Percentiles rank a stretch among this genome's conserved stretches.
These are phyloP conservation scores for Xanthia icteritia DNA, from an alignment of 2,888 invertebrate genomes.

Conservation along the genomic window DNA sequence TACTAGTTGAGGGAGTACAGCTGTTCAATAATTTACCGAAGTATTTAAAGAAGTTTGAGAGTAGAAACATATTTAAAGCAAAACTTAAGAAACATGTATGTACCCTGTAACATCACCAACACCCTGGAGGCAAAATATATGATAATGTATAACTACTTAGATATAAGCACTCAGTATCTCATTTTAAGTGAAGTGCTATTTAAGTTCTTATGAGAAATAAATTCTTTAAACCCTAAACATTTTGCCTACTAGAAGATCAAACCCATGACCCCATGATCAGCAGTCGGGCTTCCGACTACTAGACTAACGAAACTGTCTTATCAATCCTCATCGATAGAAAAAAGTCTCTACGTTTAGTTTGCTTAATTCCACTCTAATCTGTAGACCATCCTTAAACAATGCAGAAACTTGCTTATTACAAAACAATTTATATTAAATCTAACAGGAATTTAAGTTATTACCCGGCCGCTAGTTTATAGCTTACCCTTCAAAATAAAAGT, in stretches of 20 bases:
- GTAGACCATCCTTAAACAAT: slow-evolving; percentile 31
- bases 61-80: too few species aligned
- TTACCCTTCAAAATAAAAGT: slow-evolving; percentile 46
- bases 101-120: too few species aligned
- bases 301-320: too few species aligned
- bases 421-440: slow-evolving; percentile 62
- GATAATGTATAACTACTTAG: too few species aligned
- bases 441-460: slow-evolving; percentile 51
- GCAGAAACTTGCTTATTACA: slow-evolving; percentile 37
- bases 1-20: too few species aligned
- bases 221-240: not conserved
- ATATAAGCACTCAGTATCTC: too few species aligned
- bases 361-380: slow-evolving; percentile 3
- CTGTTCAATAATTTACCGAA: too few species aligned
- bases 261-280: not conserved
- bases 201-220: too few species aligned
- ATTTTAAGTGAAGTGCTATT: too few species aligned
- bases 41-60: too few species aligned
- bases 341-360: not conserved
- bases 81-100: too few species aligned
- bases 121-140: too few species aligned
- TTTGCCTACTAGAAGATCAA: not conserved
- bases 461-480: slow-evolving; percentile 39
- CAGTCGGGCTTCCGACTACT: not conserved
- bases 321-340: not conserved